Conservation (phyloP, 2,113 vertebrate species). For the Rhinopithecus roxellana region DNA sequence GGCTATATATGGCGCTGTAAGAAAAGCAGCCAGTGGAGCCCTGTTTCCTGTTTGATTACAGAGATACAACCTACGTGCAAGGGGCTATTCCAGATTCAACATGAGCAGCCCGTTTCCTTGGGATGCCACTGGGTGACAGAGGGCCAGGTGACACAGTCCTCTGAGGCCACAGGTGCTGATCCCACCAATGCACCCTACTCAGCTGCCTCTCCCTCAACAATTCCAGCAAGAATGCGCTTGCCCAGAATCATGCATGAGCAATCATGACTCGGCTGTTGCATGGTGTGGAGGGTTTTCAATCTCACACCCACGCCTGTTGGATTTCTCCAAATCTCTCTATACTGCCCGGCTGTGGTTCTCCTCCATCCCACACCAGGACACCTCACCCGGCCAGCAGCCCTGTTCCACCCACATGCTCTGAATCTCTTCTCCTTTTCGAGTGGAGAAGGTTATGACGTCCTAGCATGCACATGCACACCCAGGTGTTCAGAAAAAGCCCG, state of each 20-base stretch:
- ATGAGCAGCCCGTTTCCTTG: fast-evolving
- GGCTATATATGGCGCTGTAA: neutral
- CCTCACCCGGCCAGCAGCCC: fast-evolving
- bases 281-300: neutral
- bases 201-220: neutral
- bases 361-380: neutral
- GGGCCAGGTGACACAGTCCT: fast-evolving
- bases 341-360: fast-evolving
- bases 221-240: no score
- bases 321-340: neutral
- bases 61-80: fast-evolving
- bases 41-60: neutral
- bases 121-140: no score
- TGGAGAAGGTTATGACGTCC: neutral
- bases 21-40: neutral
- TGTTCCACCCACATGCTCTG: fast-evolving
- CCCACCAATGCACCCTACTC: no score
- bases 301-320: no score
- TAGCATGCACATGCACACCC: no score
- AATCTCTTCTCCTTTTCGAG: neutral
- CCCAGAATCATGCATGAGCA: neutral
- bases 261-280: fast-evolving
- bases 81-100: neutral
- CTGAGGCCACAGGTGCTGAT: neutral
- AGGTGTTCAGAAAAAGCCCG: neutral